Percentiles rank a stretch among this genome's conserved stretches.
These are phyloP conservation scores for Coptodon bakossiorum DNA, from an alignment of 2,113 vertebrate species.

Conservation along the genomic window DNA sequence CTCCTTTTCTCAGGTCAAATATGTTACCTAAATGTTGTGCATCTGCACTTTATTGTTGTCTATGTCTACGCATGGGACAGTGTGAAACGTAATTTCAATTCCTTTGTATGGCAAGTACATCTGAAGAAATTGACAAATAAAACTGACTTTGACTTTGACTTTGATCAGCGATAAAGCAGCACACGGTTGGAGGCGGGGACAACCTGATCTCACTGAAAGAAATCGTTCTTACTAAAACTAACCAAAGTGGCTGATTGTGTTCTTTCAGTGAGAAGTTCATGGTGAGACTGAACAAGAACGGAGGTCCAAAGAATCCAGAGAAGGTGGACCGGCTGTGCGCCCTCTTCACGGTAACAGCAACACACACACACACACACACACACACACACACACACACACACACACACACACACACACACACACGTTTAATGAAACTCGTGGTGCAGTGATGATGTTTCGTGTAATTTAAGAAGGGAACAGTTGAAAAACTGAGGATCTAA, in stretches of 20 bases:
- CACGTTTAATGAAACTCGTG: background rate
- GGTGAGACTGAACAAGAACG: conserved; percentile 96
- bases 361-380: background rate
- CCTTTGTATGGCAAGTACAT: too few species aligned
- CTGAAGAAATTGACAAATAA: too few species aligned
- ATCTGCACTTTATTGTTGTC: too few species aligned
- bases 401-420: background rate
- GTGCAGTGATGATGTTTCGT: background rate
- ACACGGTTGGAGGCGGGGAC: background rate
- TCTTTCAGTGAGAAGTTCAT: conserved; percentile 91
- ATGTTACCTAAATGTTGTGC: too few species aligned
- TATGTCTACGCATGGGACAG: too few species aligned
- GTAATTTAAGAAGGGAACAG: background rate
- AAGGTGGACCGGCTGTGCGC: conserved; percentile 92
- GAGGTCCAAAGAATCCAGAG: conserved; percentile 91
- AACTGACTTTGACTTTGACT: too few species aligned
- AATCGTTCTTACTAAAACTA: background rate
- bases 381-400: background rate
- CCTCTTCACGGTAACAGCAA: conserved; percentile 85
- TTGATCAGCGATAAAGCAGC: background rate
- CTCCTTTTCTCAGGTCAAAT: background rate
- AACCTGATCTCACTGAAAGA: background rate
- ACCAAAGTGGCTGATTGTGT: background rate
- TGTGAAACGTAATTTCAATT: too few species aligned
- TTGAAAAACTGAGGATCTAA: background rate